Percentiles rank a stretch among this genome's conserved stretches.
These are phyloP conservation scores for Columba guinea DNA, from an alignment of 2,797 vertebrate genomes.

Conservation along the genomic window DNA sequence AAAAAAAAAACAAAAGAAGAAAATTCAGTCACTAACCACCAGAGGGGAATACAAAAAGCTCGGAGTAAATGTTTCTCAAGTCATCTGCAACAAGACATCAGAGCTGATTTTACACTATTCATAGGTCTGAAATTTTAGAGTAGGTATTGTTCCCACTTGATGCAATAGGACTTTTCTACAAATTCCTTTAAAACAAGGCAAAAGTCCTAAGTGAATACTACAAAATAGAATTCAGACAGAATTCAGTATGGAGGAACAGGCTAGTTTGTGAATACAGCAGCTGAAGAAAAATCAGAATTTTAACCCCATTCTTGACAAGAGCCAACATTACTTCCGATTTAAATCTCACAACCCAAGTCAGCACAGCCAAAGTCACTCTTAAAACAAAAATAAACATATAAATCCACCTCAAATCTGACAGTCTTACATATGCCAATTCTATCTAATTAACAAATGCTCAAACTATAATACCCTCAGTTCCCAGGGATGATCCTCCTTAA, in stretches of 20 bases:
- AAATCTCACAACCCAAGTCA: not conserved
- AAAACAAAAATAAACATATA: slow-evolving; percentile 24
- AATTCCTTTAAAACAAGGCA: not conserved
- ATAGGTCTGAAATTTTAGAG: not conserved
- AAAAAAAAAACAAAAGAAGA: not conserved
- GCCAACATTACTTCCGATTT: not conserved
- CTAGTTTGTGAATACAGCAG: not conserved
- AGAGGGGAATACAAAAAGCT: not conserved
- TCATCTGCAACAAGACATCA: not conserved
- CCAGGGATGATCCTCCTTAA: slow-evolving; percentile 69
- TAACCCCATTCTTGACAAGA: not conserved
- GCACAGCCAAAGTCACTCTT: not conserved
- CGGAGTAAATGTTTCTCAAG: not conserved
- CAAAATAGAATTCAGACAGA: not conserved
- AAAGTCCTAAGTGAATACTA: not conserved
- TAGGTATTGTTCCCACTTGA: not conserved
- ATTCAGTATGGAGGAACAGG: not conserved
- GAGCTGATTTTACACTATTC: not conserved
- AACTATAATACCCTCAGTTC: slow-evolving; percentile 66
- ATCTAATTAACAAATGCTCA: slow-evolving; percentile 52
- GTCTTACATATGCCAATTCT: slow-evolving; percentile 36
- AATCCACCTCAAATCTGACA: slow-evolving; percentile 34
- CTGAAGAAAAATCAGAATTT: not conserved
- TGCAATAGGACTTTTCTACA: not conserved
- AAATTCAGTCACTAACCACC: not conserved